These are phyloP conservation scores for Stenodera caucasica DNA, from an alignment of 2,888 invertebrate species.

Conservation along the genomic window DNA sequence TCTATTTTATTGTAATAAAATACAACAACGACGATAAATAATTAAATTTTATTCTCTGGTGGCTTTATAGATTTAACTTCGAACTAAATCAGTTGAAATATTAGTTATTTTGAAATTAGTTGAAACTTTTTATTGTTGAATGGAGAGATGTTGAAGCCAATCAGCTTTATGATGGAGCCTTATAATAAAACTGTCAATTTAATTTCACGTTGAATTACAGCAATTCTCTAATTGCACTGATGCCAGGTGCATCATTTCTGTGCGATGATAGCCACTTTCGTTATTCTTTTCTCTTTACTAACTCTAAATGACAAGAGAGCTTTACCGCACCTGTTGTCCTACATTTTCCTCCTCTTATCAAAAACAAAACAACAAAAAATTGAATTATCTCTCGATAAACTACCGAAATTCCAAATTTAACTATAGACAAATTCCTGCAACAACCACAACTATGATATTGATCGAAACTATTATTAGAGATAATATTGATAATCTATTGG, in stretches of 20 bases:
- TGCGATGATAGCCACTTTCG: background rate
- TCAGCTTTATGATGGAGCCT: background rate
- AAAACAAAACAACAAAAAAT: background rate
- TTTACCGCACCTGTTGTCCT: slow-evolving; percentile 1
- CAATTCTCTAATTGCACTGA: slow-evolving; percentile 1
- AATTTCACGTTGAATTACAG: background rate
- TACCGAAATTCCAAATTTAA: background rate
- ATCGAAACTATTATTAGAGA: no score
- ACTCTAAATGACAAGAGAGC: background rate
- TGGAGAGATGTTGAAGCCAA: background rate
- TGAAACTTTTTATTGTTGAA: background rate
- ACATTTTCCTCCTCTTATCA: background rate
- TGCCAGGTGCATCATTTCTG: background rate
- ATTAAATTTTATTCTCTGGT: no score
- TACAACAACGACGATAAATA: background rate
- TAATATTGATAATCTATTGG: no score
- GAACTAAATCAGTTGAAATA: no score
- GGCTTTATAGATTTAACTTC: no score
- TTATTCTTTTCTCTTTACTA: background rate
- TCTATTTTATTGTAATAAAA: background rate
- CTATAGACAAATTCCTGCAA: background rate
- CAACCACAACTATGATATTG: background rate
- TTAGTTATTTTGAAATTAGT: background rate
- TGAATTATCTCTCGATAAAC: background rate
- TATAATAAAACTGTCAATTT: background rate